A percentile compares a stretch with the other conserved stretches of the same genome.
phyloP scores from a whole-genome alignment of 1,140 invertebrate genomes.

The Chlorops oryzae region DNA sequence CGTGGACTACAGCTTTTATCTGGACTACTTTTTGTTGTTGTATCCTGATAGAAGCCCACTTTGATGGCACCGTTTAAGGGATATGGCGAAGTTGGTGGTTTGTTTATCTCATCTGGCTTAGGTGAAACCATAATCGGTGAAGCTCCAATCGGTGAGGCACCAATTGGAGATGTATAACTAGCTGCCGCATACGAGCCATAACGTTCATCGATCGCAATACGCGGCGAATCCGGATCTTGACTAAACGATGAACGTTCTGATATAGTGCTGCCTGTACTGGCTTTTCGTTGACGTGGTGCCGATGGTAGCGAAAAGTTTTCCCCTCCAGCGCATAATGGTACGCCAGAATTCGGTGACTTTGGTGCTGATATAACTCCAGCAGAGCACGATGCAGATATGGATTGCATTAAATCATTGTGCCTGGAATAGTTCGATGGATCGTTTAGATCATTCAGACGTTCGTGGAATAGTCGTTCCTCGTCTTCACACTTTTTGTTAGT shows the following conservation, averaged over 20 bases:
- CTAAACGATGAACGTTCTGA: constrained; percentile 69
- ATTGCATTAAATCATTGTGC: no score
- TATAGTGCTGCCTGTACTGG: constrained; percentile 65
- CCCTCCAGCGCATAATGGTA: constrained; percentile 14
- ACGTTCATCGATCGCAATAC: constrained; percentile 56
- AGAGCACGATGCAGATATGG: background rate
- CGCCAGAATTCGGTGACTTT: constrained; percentile 19
- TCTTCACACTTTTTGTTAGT: constrained; percentile 44
- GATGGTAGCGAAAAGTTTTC: constrained; percentile 37
- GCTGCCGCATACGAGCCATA: constrained; percentile 53
- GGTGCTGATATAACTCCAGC: constrained; percentile 11
- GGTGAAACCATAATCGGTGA: constrained; percentile 55
- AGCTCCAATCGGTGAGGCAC: constrained; percentile 54
- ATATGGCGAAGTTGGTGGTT: constrained; percentile 58
- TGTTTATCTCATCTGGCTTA: constrained; percentile 52
- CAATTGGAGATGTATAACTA: constrained; percentile 58
- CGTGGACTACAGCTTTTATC: constrained; percentile 64
- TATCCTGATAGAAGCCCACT: constrained; percentile 74
- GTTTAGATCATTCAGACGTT: background rate
- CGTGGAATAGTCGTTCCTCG: constrained; percentile 48
- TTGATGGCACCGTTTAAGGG: constrained; percentile 66
- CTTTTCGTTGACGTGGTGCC: constrained; percentile 54
- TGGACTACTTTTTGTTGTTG: constrained; percentile 63
- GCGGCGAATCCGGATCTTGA: constrained; percentile 65
- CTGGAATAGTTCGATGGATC: background rate